Evolutionary conservation across 2,888 invertebrate species (phyloP).

Genomic region (Dinocampus coccinellae): DNA sequence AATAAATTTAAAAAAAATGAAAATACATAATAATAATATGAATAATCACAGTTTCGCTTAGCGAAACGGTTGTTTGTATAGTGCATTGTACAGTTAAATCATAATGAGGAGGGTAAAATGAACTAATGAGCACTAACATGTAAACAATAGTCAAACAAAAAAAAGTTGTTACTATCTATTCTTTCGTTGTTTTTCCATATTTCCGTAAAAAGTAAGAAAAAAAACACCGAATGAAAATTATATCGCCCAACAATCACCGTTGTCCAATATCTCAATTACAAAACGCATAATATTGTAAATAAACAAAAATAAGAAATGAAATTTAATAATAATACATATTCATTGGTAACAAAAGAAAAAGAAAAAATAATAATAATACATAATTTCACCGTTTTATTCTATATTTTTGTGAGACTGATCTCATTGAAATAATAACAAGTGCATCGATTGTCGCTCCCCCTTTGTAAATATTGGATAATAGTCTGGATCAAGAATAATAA

Average conservation of each 20-base stretch:
- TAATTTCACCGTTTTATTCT: too few species aligned
- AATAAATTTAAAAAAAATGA: constrained; percentile 33
- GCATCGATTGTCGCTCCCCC: not conserved
- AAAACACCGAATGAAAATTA: constrained; percentile 2
- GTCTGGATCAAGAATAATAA: not conserved
- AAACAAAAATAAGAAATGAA: not conserved
- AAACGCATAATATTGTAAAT: not conserved
- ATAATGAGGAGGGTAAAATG: constrained; percentile 19
- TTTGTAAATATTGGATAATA: not conserved
- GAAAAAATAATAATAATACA: too few species aligned
- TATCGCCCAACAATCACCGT: constrained; percentile 29
- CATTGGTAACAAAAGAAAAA: too few species aligned
- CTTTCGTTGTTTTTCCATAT: not conserved
- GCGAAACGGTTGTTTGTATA: constrained; percentile 31
- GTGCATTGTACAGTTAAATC: constrained; percentile 34
- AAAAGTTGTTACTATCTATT: constrained; percentile 6
- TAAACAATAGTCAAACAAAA: not conserved
- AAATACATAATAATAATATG: constrained; percentile 27
- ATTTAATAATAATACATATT: too few species aligned
- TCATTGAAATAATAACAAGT: not conserved
- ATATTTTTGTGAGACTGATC: not conserved
- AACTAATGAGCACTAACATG: not conserved
- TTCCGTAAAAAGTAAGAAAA: not conserved
- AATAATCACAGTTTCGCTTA: constrained; percentile 37
- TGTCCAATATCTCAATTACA: not conserved